Base-by-base conservation (phyloP, 1,140 invertebrate species). In the Papilio polyxenes region DNA sequence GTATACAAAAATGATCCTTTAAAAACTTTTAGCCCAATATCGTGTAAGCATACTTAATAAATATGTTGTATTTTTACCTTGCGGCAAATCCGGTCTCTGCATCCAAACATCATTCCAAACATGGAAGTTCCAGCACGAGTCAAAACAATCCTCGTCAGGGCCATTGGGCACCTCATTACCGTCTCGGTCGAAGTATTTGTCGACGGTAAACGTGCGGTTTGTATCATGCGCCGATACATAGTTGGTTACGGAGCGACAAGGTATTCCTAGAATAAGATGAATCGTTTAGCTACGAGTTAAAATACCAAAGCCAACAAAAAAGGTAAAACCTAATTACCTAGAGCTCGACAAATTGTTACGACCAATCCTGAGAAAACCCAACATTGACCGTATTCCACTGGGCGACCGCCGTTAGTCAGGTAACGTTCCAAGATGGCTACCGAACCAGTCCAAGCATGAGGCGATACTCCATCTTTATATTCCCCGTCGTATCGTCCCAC, bases 21-120 rank as follows among this genome's bases (percentile, higher is more conserved):
- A 31, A 31, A 31, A 31, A 31, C 23, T 31, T 31, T 31, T 31
- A 20, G n/a, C 10, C 20, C 10, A 82, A 77, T 48, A 49, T 69
- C 53, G 56, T 31, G 76, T 77, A 53, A 59, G 20, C 65, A 0
- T 72, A 72, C 31, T 65, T 10, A 11, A 65, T 40, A 69, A 80
- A 81, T 65, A 9, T 56, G 40, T 78, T 51, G 8, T 53, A 44
- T 78, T 80, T 74, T 74, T 83, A 95, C 94, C 94, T 92, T 95
- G 92, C 13, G 97, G 97, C 37, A 98, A 92, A 91, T 98, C 97
- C 10, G 96, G 96, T 81, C 97, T 90, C 51, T 95, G 94, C 96
- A 98, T 97, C 97, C 97, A 98, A 75, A 97, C 97, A 82, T 98
- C 97, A 88, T 97, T 97, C 97, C 97, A 98, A 0, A 97, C 97